Evolutionary conservation across 92 coral and sea anemone genomes (phyloP).

Genomic region (Nematostella vectensis): DNA sequence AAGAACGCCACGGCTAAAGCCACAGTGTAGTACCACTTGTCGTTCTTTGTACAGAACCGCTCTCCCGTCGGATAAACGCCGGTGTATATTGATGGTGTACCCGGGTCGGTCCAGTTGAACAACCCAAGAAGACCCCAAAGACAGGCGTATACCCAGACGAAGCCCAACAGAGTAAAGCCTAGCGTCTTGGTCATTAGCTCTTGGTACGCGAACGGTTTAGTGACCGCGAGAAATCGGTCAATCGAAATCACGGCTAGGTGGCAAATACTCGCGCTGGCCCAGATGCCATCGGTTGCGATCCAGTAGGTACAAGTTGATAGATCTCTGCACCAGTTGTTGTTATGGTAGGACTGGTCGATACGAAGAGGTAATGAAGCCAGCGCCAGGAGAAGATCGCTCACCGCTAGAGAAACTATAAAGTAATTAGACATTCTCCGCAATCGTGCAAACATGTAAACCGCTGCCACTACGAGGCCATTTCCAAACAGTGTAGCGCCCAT

Average conservation of each 20-base stretch:
- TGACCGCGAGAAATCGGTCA: slow-evolving; percentile 93
- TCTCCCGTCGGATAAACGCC: not conserved
- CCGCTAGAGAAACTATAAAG: slow-evolving; percentile 82
- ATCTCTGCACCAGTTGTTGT: slow-evolving; percentile 79
- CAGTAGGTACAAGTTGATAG: slow-evolving; percentile 60
- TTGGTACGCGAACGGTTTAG: slow-evolving; percentile 73
- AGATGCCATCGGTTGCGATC: slow-evolving; percentile 59
- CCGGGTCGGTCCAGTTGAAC: slow-evolving; percentile 48
- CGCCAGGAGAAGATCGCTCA: slow-evolving; percentile 74
- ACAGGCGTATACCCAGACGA: slow-evolving; percentile 77
- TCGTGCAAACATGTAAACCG: slow-evolving; percentile 62
- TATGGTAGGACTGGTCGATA: slow-evolving; percentile 65
- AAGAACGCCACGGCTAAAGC: slow-evolving; percentile 64
- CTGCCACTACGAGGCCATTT: slow-evolving; percentile 70
- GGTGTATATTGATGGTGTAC: not conserved
- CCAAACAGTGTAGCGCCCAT: slow-evolving; percentile 73
- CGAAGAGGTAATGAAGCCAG: slow-evolving; percentile 69
- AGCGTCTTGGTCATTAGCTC: slow-evolving; percentile 57
- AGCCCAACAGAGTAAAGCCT: slow-evolving; percentile 49
- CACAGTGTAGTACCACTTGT: slow-evolving; percentile 60
- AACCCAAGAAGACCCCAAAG: slow-evolving; percentile 75
- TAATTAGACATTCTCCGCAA: slow-evolving; percentile 78
- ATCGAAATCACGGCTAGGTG: slow-evolving; percentile 80
- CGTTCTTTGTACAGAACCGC: slow-evolving; percentile 45
- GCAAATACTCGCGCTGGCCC: slow-evolving; percentile 77